Conservation (phyloP, 2,113 vertebrate species). For the Zeus faber region DNA sequence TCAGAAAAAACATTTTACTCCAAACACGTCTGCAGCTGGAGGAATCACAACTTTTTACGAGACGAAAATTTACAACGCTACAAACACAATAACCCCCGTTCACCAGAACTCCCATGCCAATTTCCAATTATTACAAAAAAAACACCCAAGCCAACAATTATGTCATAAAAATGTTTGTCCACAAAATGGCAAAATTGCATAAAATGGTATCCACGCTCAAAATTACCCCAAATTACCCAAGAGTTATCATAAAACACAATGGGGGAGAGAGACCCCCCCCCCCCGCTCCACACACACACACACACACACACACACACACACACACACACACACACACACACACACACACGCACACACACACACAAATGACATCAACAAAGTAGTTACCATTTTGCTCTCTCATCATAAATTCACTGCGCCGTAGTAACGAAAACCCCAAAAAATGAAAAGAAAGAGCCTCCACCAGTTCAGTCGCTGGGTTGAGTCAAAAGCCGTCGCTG, state of each 20-base stretch:
- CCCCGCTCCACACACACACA: too few species aligned
- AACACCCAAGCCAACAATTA: background rate
- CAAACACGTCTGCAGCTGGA: background rate
- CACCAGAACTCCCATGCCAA: background rate
- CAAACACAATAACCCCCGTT: background rate
- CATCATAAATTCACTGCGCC: constrained; percentile 75
- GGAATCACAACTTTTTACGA: background rate
- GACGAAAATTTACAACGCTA: background rate
- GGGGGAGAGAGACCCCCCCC: constrained; percentile 27
- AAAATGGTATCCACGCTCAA: constrained; percentile 5
- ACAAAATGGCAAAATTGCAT: constrained; percentile 4
- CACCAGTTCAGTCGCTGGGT: constrained; percentile 40
- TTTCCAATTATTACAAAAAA: constrained; percentile 20
- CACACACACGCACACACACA: too few species aligned
- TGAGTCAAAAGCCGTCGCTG: constrained; percentile 43
- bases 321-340: too few species aligned
- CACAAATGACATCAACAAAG: constrained; percentile 31
- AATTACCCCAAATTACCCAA: constrained; percentile 11
- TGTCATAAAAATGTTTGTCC: constrained; percentile 9
- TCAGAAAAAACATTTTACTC: background rate
- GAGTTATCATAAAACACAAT: constrained; percentile 26
- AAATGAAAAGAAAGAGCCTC: too few species aligned
- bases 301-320: too few species aligned
- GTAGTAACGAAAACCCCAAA: constrained; percentile 53
- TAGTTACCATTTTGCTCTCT: constrained; percentile 81